Conservation (phyloP, 2,113 vertebrate species). For the Anolis carolinensis region DNA sequence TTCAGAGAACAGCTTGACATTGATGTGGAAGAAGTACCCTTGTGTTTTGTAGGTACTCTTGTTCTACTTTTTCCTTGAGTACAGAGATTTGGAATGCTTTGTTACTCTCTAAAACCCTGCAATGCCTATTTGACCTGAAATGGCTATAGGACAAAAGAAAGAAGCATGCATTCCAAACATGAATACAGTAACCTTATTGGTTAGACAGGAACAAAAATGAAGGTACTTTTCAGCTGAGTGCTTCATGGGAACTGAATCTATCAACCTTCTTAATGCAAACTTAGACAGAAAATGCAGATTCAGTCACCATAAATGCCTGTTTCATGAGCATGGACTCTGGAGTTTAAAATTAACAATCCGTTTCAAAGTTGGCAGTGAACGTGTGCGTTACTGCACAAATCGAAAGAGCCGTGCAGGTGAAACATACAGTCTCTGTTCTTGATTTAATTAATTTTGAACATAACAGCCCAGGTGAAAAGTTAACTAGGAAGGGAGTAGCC, state of each 20-base stretch:
- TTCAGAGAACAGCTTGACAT: not conserved
- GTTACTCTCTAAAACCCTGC: not conserved
- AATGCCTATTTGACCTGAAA: not conserved
- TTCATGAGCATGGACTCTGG: not conserved
- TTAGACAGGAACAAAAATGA: not conserved
- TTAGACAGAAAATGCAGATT: not conserved
- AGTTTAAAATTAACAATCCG: not conserved
- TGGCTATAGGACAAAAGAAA: not conserved
- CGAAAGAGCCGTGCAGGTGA: not conserved
- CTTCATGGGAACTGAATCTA: not conserved
- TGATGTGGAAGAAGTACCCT: not conserved
- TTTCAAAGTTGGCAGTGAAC: not conserved
- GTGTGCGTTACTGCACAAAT: not conserved
- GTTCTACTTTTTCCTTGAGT: not conserved
- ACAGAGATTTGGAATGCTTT: not conserved
- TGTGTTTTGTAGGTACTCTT: not conserved
- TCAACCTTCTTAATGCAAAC: not conserved
- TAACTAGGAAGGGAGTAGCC: not conserved
- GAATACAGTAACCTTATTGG: not conserved
- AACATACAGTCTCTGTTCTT: not conserved
- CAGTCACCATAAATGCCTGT: not conserved
- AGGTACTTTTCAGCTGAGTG: not conserved
- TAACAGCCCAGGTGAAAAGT: slow-evolving; percentile 1
- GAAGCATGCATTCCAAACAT: not conserved
- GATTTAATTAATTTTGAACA: slow-evolving; percentile 1